phyloP scores from a whole-genome alignment of 2,797 vertebrate species.

The Artibeus jamaicensis region DNA sequence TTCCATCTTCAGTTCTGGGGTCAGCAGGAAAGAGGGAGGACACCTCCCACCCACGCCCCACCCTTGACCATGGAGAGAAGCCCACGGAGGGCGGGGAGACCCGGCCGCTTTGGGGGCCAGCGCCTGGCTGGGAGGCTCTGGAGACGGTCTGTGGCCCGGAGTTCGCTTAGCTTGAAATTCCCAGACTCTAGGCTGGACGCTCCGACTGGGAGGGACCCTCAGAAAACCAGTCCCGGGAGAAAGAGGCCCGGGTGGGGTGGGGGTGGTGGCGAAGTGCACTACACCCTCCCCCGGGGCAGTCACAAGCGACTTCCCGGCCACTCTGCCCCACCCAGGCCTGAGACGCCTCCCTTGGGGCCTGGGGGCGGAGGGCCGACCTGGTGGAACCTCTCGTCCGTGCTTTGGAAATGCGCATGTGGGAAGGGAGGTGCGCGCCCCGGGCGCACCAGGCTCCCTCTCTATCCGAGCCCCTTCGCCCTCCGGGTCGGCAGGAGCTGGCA shows the following conservation, averaged over 20 bases:
- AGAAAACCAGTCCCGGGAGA: neutral
- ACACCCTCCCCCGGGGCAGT: neutral
- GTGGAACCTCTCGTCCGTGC: neutral
- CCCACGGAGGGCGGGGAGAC: neutral
- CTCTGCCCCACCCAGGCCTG: neutral
- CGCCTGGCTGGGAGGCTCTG: neutral
- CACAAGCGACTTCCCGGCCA: too few species aligned
- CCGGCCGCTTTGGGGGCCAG: neutral
- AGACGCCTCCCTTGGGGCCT: neutral
- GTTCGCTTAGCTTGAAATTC: neutral
- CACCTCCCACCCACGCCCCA: accelerated
- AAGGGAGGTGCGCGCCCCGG: neutral
- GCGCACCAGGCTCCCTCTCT: accelerated
- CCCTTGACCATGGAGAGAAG: neutral
- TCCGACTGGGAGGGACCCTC: neutral
- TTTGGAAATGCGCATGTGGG: accelerated
- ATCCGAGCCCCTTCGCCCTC: neutral
- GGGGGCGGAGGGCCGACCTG: neutral
- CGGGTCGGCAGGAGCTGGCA: neutral
- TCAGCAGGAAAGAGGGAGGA: neutral
- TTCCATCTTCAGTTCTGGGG: neutral
- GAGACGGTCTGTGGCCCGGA: neutral
- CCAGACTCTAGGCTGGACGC: neutral
- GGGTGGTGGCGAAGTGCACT: neutral
- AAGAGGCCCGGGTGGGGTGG: accelerated